Base-by-base conservation (phyloP, 2,797 vertebrate genomes). In the Hoplostethus mediterraneus region DNA sequence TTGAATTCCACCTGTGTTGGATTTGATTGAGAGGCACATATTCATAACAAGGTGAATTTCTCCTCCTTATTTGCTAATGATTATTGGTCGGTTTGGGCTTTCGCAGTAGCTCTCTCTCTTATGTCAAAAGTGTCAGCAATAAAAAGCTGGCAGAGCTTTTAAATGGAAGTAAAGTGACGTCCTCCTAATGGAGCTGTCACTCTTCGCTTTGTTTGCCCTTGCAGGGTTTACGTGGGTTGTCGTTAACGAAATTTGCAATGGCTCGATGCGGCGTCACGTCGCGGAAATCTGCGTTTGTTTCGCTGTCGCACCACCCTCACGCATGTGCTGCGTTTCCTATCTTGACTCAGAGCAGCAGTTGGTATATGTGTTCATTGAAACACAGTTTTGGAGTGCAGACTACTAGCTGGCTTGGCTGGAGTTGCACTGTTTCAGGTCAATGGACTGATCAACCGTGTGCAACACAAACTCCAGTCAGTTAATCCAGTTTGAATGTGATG, bases 181-280 rank as follows among this genome's bases (percentile, higher is more conserved):
- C 59, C 38, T 17, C n/a, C 1, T 45, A 60, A 44, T 51, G 54
- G 47, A 75, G 21, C 67, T 44, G 64, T 75, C 38, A 62, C 7
- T 77, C 14, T 16, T 16, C 47, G 48, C n/a, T 21, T 21, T 6
- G 55, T 62, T 57, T 56, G 51, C 57, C 40, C 53, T 55, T 25
- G 16, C 30, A 40, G 61, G 16, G 5, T 72, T 73, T 73, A 30
- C 52, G 33, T 71, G 47, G 30, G 14, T 54, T 69, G 55, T 54
- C 65, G 55, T 30, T 47, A 8, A 25, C 5, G 12, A 5, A 3
- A 53, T 53, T 53, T 53, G 21, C 25, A 30, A 4, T 53, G 52
- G 52, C 12, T 54, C 11, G 52, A 54, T 31, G 49, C 8, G 25
- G 30, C 30, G 13, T 45, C 31, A 3, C 40, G 4, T 6, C 4